Percentiles rank a stretch among this genome's conserved stretches.
Conservation (phyloP, 2,113 vertebrate genomes). For the Channa maculata region DNA sequence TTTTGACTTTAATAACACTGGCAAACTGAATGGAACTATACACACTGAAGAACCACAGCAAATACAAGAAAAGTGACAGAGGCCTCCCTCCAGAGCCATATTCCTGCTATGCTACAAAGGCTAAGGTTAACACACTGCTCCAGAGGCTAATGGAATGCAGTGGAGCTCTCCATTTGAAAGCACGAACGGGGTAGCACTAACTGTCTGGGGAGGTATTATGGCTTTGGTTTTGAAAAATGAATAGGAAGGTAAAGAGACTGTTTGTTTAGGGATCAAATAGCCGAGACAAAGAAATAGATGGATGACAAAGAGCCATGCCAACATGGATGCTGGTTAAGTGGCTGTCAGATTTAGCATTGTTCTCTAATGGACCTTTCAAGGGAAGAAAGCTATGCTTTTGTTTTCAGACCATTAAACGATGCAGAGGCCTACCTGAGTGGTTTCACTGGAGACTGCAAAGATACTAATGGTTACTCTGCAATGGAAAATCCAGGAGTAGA, state of each 20-base stretch:
- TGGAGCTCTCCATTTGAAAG: conserved; percentile 59
- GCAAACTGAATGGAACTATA: conserved; percentile 41
- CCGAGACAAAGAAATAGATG: conserved; percentile 55
- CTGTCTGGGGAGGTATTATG: conserved; percentile 80
- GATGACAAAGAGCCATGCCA: conserved; percentile 53
- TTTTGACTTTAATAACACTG: conserved; percentile 71
- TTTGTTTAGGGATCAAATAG: conserved; percentile 71
- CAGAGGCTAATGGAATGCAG: conserved; percentile 74
- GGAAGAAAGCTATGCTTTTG: conserved; percentile 30
- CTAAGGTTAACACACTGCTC: conserved; percentile 70
- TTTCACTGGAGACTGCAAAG: conserved; percentile 45
- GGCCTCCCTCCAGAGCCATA: conserved; percentile 63
- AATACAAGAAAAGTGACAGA: conserved; percentile 30
- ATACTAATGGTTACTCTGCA: conserved; percentile 33
- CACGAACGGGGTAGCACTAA: conserved; percentile 51
- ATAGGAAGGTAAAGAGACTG: conserved; percentile 47
- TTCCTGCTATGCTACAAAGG: conserved; percentile 57
- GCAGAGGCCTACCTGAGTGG: conserved; percentile 45
- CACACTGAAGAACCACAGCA: conserved; percentile 1
- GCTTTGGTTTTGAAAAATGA: conserved; percentile 72
- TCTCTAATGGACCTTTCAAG: conserved; percentile 67
- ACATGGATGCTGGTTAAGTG: conserved; percentile 59
- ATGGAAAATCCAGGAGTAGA: not conserved
- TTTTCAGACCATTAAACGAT: conserved; percentile 70
- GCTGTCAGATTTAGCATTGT: conserved; percentile 67